Conservation (phyloP, 2,113 vertebrate genomes). For the Athene noctua region DNA sequence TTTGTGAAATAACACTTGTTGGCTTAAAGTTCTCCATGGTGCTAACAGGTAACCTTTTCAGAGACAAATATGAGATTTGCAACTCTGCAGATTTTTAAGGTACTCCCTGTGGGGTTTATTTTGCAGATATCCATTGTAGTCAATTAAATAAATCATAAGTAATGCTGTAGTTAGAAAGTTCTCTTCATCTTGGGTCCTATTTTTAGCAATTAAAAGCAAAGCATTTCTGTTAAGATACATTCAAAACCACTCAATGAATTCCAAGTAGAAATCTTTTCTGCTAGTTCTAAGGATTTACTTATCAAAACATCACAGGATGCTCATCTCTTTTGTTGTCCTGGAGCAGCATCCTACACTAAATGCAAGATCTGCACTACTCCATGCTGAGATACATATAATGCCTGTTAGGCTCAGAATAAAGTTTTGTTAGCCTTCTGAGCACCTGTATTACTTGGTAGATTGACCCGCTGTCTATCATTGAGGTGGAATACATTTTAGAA, state of each 20-base stretch:
- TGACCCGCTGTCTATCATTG: not conserved
- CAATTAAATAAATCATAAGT: not conserved
- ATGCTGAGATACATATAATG: not conserved
- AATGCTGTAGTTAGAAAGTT: not conserved
- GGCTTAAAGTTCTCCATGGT: not conserved
- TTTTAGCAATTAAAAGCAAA: not conserved
- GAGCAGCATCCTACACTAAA: not conserved
- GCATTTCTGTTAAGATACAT: not conserved
- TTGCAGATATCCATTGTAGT: not conserved
- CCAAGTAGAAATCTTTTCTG: not conserved
- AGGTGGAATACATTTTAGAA: not conserved
- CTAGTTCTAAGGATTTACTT: not conserved
- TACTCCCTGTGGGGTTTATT: not conserved
- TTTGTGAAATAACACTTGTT: not conserved
- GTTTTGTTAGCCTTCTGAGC: not conserved
- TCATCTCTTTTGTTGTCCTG: not conserved
- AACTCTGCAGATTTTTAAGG: not conserved
- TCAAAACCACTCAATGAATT: not conserved
- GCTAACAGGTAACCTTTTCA: not conserved
- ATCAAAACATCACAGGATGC: not conserved
- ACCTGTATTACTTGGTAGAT: not conserved
- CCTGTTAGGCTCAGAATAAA: not conserved
- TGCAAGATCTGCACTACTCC: not conserved
- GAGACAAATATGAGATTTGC: not conserved
- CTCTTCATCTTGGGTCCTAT: not conserved